Evolutionary conservation across 1,140 invertebrate species (phyloP).

Genomic region (Pectinophora gossypiella): DNA sequence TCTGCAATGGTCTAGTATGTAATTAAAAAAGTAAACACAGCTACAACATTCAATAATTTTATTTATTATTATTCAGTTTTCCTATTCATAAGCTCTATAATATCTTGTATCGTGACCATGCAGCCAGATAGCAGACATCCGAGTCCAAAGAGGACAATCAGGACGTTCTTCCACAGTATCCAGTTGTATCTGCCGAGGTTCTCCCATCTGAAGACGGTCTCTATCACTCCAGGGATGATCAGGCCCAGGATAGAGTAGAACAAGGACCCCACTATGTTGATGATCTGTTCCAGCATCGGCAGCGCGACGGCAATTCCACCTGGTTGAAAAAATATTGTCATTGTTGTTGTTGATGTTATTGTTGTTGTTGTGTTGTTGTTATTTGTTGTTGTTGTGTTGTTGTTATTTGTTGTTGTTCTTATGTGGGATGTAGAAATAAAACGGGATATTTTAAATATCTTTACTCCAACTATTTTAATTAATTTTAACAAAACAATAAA

Average conservation of each 20-base stretch:
- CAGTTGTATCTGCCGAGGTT: constrained; percentile 79
- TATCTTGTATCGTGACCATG: constrained; percentile 48
- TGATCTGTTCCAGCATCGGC: constrained; percentile 90
- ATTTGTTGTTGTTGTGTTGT: too few species aligned
- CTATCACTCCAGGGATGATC: constrained; percentile 89
- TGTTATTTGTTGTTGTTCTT: too few species aligned
- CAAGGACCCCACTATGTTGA: constrained; percentile 92
- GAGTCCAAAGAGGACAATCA: constrained; percentile 78
- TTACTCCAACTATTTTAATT: too few species aligned
- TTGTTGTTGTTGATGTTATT: too few species aligned
- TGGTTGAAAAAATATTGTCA: too few species aligned
- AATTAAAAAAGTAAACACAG: too few species aligned
- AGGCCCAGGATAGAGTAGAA: constrained; percentile 90
- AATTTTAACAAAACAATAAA: too few species aligned
- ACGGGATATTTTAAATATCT: too few species aligned
- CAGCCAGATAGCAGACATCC: constrained; percentile 80
- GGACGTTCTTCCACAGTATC: constrained; percentile 81
- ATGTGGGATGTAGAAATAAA: too few species aligned
- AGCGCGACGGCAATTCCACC: constrained; percentile 85
- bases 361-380: too few species aligned
- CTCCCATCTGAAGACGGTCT: constrained; percentile 82
- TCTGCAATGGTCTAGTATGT: too few species aligned
- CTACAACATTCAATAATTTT: neutral
- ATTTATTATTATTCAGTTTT: constrained; percentile 24
- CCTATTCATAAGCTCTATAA: constrained; percentile 32